phyloP scores from a whole-genome alignment of 2,113 vertebrate species.

The Microcebus griseorufus region DNA sequence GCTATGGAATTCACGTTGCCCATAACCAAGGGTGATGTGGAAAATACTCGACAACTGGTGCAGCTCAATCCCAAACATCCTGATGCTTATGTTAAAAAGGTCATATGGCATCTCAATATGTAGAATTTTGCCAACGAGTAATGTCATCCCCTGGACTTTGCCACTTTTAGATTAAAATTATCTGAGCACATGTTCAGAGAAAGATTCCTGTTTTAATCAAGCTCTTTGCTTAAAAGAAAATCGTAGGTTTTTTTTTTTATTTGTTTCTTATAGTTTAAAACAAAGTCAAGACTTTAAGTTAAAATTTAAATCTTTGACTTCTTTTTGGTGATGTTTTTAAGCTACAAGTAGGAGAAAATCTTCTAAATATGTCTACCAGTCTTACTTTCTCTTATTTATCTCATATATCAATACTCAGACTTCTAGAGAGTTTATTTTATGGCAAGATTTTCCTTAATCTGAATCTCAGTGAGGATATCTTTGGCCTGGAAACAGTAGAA shows the following conservation, averaged over 20 bases:
- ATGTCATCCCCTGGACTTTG: background rate
- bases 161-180: background rate
- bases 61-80: background rate
- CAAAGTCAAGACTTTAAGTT: background rate
- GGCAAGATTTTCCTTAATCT: background rate
- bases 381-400: background rate
- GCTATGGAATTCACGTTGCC: background rate
- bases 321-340: background rate
- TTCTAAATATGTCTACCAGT: background rate
- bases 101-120: background rate
- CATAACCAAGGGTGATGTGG: background rate
- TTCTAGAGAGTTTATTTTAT: background rate
- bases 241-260: background rate
- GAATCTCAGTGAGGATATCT: background rate
- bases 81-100: background rate
- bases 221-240: background rate
- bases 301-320: background rate
- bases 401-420: background rate
- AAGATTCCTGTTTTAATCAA: background rate
- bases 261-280: background rate
- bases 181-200: background rate
- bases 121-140: background rate
- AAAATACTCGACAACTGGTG: background rate
- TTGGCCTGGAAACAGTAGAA: background rate
- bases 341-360: background rate